Evolutionary conservation across 2,113 vertebrate genomes (phyloP).

Genomic region (Centropristis striata): DNA sequence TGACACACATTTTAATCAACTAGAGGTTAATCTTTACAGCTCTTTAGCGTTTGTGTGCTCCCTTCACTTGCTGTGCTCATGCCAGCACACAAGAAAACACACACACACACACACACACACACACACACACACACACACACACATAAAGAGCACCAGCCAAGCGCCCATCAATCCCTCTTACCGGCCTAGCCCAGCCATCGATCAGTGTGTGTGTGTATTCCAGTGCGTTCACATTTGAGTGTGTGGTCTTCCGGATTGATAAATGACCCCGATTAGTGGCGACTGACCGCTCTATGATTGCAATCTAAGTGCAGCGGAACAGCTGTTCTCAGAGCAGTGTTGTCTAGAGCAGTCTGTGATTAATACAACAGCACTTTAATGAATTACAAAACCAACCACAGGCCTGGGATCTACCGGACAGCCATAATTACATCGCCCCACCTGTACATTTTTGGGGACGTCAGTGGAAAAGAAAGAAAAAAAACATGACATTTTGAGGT

Average conservation of each 20-base stretch:
- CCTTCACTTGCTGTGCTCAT: slow-evolving; percentile 10
- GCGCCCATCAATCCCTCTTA: slow-evolving; percentile 71
- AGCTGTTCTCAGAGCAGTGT: slow-evolving; percentile 72
- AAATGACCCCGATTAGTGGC: slow-evolving; percentile 83
- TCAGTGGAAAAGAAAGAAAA: neutral
- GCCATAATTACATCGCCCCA: slow-evolving; percentile 32
- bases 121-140: slow-evolving; percentile 39
- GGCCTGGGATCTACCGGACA: slow-evolving; percentile 59
- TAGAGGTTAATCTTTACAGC: slow-evolving; percentile 52
- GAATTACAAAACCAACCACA: slow-evolving; percentile 69
- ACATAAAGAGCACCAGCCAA: slow-evolving; percentile 44
- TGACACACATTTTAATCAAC: slow-evolving; percentile 42
- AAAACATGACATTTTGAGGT: neutral
- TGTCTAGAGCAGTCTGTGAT: slow-evolving; percentile 74
- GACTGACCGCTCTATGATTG: slow-evolving; percentile 80
- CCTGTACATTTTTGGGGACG: slow-evolving; percentile 22
- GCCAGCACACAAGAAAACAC: slow-evolving; percentile 36
- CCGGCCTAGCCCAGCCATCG: slow-evolving; percentile 60
- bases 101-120: slow-evolving; percentile 16
- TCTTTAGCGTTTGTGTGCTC: slow-evolving; percentile 50
- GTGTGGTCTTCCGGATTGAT: slow-evolving; percentile 76
- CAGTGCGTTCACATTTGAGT: slow-evolving; percentile 42
- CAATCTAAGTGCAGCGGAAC: slow-evolving; percentile 75
- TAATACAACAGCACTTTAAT: slow-evolving; percentile 80
- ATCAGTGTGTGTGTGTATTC: slow-evolving; percentile 55